Evolutionary conservation across 2,888 invertebrate genomes (phyloP), one percentile per base, ranked within the genome.

Genomic region (Agrenia bidenticulata): DNA sequence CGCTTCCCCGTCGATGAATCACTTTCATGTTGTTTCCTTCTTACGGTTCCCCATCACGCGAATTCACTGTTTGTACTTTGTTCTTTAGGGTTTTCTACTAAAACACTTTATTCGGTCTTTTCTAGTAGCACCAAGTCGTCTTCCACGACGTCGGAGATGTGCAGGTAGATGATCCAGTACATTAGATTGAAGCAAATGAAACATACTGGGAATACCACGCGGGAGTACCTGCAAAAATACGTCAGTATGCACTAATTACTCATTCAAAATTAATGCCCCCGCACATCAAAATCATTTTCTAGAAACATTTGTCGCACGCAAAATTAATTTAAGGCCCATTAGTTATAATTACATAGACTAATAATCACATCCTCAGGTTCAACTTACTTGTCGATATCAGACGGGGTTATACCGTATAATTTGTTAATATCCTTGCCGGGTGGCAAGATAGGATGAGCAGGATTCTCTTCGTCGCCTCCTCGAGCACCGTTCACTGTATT

Each of bases 131-230:
- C 93, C 82, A 94, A 85, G 84, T 93, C 94, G 82, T 94, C 93
- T 82, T 92, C 92, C 78, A 94, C 92, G 79, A 93, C 93, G 85
- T 94, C 94, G 80, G 93, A 93, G 81, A 94, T 94, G 86, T 94
- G 94, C 78, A 94, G 86, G 81, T 94, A 94, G 80, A 94, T 94
- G 82, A 94, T 94, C 94, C 94, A 94, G 84, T 94, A 94, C 94
- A 94, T 94, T 77, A 94, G 87, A 84, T 98, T 98, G 87, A 98
- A 98, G 83, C 96, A 92, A 76, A 97, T 91, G 85, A 98, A 98
- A 84, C 96, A 93, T 78, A 96, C 92, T 62, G 98, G 98, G 82
- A 99, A 99, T 79, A 96, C 90, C 82, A 97, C 94, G 79, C 98
- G 89, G 71, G 97, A 96, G 82, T 97, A 97, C 72, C 76, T 75